Base-by-base conservation (phyloP, 2,113 vertebrate genomes). In the Mus spicilegus region DNA sequence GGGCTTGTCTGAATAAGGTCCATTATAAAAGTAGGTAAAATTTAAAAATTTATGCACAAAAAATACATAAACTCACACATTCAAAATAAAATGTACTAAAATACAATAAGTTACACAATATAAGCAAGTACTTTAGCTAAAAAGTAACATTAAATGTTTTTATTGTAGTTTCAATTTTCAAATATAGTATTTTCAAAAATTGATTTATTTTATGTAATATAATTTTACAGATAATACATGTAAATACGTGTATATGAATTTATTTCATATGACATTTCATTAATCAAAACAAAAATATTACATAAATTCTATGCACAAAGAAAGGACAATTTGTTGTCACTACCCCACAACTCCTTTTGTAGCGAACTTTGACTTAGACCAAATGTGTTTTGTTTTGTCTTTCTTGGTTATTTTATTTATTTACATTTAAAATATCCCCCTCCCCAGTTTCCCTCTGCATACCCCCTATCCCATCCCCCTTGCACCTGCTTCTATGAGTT, bases 21-120 rank as follows among this genome's bases (percentile, higher is more conserved):
- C 16, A 39, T 42, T 42, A 70, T 42, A 82, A 89, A 95, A 46
- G 1, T 69, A 72, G 4, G 63, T 10, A 87, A 63, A 61, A 61
- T 92, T 22, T 87, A 87, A 96, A 80, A 7, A 11, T 90, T 69
- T 92, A 20, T 75, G 13, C 72, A 67, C 65, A 28, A 92, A 97
- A 51, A 91, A 90, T 65, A 30, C 16, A 36, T 89, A 85, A 86
- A 46, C 13, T 49, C n/a, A 90, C 73, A 89, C 39, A 81, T 9
- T n/a, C 73, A 84, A 75, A 87, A 82, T 58, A 58, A 88, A 56
- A 65, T 87, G 58, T 26, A 4, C 26, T 82, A n/a, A 56, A 70
- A 42, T 51, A 28, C 30, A 4, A 36, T 87, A 58, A 39, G 14
- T 51, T 28, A 65, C 70, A 92, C 8, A 75, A 26, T 85, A 2